Conservation (phyloP, 2,113 vertebrate species). For the Nyctibius bracteatus region DNA sequence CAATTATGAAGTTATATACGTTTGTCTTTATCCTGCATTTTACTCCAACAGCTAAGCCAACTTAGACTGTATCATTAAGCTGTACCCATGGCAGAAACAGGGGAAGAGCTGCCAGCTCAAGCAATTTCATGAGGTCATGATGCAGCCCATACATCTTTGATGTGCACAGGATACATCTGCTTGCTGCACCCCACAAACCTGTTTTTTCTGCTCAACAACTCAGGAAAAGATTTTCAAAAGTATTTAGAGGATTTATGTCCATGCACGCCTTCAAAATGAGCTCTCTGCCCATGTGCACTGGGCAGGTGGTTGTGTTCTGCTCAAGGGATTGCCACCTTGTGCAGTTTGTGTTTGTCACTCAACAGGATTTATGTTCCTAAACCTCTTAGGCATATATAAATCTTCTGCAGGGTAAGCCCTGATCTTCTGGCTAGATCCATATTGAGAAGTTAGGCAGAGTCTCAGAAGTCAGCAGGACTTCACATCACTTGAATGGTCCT, state of each 20-base stretch:
- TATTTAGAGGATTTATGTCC: conserved; percentile 17
- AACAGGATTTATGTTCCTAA: neutral
- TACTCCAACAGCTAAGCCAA: neutral
- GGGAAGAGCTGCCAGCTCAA: neutral
- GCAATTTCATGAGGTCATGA: neutral
- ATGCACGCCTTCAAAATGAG: neutral
- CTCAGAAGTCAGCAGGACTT: neutral
- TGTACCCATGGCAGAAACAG: neutral
- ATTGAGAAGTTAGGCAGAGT: neutral
- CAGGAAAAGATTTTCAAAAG: neutral
- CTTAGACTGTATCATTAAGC: neutral
- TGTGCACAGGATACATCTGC: neutral
- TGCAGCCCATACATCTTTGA: neutral
- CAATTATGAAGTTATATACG: neutral
- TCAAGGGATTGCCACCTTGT: neutral
- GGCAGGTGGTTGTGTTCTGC: neutral
- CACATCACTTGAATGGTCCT: neutral
- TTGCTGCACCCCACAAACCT: neutral
- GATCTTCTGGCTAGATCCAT: neutral
- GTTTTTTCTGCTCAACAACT: neutral
- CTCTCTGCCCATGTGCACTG: fast-evolving
- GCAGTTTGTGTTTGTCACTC: neutral
- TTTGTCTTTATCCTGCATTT: neutral
- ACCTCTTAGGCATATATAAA: neutral
- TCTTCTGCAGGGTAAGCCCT: neutral